Evolutionary conservation across 2,888 invertebrate genomes (phyloP).

Genomic region (Limenitis camilla): DNA sequence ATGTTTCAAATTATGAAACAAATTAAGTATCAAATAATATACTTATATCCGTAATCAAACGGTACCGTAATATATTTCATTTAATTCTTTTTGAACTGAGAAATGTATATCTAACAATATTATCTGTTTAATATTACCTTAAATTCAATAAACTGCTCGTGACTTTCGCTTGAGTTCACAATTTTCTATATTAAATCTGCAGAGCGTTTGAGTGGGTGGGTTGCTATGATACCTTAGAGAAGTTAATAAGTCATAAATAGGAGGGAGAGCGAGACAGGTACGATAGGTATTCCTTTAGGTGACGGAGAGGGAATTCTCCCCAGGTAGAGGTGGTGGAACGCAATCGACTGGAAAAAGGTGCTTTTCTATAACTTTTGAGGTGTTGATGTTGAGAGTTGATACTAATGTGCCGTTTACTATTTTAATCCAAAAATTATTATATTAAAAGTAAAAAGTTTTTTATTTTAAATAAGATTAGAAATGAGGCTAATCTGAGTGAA

Average conservation of each 20-base stretch:
- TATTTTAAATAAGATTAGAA: too few relatives aligned
- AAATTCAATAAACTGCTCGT: slow-evolving; percentile 67
- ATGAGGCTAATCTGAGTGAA: too few relatives aligned
- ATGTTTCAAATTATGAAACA: too few relatives aligned
- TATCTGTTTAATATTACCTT: too few relatives aligned
- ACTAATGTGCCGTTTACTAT: slow-evolving; percentile 8
- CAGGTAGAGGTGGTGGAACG: slow-evolving; percentile 60
- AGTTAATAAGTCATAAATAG: slow-evolving; percentile 75
- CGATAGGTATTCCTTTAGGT: slow-evolving; percentile 26
- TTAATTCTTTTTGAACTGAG: too few relatives aligned
- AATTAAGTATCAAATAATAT: too few relatives aligned
- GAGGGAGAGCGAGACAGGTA: slow-evolving; percentile 44
- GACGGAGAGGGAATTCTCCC: slow-evolving; percentile 44
- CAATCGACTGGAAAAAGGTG: slow-evolving; percentile 72
- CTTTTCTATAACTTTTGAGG: slow-evolving; percentile 43
- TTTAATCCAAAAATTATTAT: background rate
- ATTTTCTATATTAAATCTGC: slow-evolving; percentile 70
- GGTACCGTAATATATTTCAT: too few relatives aligned
- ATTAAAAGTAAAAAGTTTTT: background rate
- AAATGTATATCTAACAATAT: too few relatives aligned
- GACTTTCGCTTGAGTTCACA: slow-evolving; percentile 62
- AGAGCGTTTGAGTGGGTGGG: slow-evolving; percentile 48
- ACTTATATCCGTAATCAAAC: too few relatives aligned
- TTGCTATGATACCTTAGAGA: slow-evolving; percentile 72
- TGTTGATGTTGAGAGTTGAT: slow-evolving; percentile 7